Conservation (phyloP, 2,113 vertebrate genomes). For the Suricata suricatta region DNA sequence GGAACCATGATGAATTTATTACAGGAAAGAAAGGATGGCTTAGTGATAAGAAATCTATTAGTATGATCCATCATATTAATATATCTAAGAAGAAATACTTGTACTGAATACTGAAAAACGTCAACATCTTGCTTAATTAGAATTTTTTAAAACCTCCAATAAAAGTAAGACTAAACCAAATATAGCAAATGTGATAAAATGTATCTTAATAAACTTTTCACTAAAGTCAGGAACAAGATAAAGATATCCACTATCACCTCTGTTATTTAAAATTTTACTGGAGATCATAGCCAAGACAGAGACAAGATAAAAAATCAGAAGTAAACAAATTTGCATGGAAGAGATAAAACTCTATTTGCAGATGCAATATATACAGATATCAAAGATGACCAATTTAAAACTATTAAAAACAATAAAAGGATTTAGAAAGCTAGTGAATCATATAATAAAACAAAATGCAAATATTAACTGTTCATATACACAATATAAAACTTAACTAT, state of each 20-base stretch:
- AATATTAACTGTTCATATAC: neutral
- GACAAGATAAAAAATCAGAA: neutral
- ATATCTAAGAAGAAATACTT: neutral
- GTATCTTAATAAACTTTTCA: neutral
- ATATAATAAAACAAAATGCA: neutral
- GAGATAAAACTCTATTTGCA: slow-evolving; percentile 7
- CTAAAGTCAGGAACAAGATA: neutral
- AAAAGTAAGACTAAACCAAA: slow-evolving; percentile 8
- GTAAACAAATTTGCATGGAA: neutral
- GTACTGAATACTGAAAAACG: neutral
- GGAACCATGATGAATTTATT: neutral
- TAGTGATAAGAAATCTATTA: neutral
- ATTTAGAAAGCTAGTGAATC: neutral
- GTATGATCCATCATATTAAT: neutral
- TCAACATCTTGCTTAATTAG: neutral
- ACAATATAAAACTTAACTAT: neutral
- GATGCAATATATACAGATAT: neutral
- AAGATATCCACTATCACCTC: neutral
- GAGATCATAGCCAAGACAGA: neutral
- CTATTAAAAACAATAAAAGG: neutral
- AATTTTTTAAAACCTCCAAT: neutral
- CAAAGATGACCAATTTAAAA: neutral
- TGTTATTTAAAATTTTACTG: neutral
- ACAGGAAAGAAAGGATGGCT: neutral
- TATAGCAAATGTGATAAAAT: neutral